phyloP scores from a whole-genome alignment of 2,797 vertebrate species.

The Gymnopithys bicolor region DNA sequence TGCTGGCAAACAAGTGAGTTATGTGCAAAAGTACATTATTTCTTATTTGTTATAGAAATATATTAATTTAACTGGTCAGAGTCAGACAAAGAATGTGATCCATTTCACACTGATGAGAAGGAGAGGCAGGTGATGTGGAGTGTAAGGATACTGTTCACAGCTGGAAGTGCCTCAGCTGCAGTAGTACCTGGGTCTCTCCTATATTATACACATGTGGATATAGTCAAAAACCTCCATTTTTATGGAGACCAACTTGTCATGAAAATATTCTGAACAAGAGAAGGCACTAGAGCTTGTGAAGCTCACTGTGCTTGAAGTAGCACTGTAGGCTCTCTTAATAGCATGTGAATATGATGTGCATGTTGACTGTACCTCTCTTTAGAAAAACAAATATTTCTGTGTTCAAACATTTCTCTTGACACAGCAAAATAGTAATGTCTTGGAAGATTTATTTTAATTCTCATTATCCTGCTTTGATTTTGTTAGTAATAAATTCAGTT shows the following conservation, averaged over 20 bases:
- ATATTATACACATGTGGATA: not conserved
- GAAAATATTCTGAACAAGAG: not conserved
- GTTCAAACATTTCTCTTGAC: not conserved
- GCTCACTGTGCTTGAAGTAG: not conserved
- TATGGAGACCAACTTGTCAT: not conserved
- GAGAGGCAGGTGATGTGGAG: not conserved
- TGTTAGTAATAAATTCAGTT: not conserved
- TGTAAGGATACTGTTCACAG: not conserved
- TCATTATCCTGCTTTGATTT: not conserved
- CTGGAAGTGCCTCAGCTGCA: not conserved
- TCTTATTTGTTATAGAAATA: not conserved
- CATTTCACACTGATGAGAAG: not conserved
- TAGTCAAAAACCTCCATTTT: not conserved
- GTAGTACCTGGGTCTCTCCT: not conserved
- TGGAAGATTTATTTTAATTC: not conserved
- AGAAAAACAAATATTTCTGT: not conserved
- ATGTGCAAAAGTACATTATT: not conserved
- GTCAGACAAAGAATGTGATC: not conserved
- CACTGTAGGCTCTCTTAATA: not conserved
- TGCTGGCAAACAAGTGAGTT: conserved; percentile 98
- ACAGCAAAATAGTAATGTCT: not conserved
- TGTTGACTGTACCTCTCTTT: not conserved
- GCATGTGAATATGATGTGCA: not conserved
- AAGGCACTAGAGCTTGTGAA: not conserved
- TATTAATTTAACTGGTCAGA: not conserved